Evolutionary conservation across 1,140 invertebrate species (phyloP).

Genomic region (Cotesia typhae): DNA sequence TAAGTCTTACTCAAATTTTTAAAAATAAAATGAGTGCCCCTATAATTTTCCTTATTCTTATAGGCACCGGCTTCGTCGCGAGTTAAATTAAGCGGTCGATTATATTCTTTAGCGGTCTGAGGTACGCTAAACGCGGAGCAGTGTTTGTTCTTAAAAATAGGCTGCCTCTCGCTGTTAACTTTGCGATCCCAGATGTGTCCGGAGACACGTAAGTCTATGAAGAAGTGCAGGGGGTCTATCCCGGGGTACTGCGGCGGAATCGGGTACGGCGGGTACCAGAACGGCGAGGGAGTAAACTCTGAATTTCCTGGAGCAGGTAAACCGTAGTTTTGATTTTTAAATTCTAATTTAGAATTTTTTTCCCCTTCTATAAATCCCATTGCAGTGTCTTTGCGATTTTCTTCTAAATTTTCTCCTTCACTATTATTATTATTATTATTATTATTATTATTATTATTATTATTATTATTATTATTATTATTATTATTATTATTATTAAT

Average conservation of each 20-base stretch:
- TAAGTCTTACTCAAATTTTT: slow-evolving; percentile 56
- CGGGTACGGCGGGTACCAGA: slow-evolving; percentile 80
- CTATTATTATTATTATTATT: slow-evolving; percentile 18
- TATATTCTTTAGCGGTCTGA: slow-evolving; percentile 56
- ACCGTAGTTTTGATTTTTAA: slow-evolving; percentile 52
- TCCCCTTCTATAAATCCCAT: slow-evolving; percentile 38
- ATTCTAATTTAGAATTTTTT: slow-evolving; percentile 53
- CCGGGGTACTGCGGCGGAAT: slow-evolving; percentile 73
- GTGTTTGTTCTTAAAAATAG: slow-evolving; percentile 60
- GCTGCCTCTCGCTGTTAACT: slow-evolving; percentile 48
- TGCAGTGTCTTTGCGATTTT: slow-evolving; percentile 41
- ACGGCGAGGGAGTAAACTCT: slow-evolving; percentile 70
- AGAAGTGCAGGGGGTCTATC: slow-evolving; percentile 82
- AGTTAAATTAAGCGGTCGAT: slow-evolving; percentile 56
- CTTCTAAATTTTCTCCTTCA: slow-evolving; percentile 39
- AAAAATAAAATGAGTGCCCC: slow-evolving; percentile 63
- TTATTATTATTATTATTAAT: neutral
- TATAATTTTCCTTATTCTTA: slow-evolving; percentile 47
- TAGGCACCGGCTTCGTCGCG: slow-evolving; percentile 51
- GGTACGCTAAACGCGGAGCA: slow-evolving; percentile 66
- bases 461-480: neutral
- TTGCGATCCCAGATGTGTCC: slow-evolving; percentile 83
- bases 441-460: neutral
- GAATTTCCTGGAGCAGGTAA: slow-evolving; percentile 44
- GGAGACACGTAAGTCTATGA: slow-evolving; percentile 81